These are phyloP conservation scores for Liopterus haemorrhoidalis DNA, from an alignment of 2,888 invertebrate genomes.

Conservation along the genomic window DNA sequence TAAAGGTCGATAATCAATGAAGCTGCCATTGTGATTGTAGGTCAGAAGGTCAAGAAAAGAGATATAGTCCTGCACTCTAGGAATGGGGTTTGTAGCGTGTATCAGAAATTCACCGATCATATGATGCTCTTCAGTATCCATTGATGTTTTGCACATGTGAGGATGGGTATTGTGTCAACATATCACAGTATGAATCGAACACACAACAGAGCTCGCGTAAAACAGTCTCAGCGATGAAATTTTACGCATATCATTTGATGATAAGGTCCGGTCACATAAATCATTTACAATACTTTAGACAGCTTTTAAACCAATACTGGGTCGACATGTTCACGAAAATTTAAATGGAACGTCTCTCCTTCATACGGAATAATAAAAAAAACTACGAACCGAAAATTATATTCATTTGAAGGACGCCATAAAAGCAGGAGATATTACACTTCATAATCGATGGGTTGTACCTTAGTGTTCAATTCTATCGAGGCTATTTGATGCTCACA, in stretches of 20 bases:
- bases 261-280: conserved; percentile 33
- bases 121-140: conserved; percentile 35
- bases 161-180: conserved; percentile 31
- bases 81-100: conserved; percentile 28
- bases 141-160: conserved; percentile 34
- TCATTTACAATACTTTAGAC: conserved; percentile 32
- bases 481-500: conserved; percentile 35
- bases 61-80: conserved; percentile 31
- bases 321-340: conserved; percentile 41
- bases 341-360: conserved; percentile 37
- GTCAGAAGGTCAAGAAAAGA: conserved; percentile 28
- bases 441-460: conserved; percentile 40
- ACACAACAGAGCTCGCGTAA: conserved; percentile 17
- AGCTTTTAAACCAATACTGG: conserved; percentile 37
- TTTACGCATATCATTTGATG: too few species aligned
- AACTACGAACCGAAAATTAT: conserved; percentile 36
- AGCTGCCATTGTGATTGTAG: conserved; percentile 36
- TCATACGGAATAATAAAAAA: conserved; percentile 36
- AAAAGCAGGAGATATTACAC: conserved; percentile 31
- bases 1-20: conserved; percentile 37
- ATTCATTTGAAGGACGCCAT: conserved; percentile 39
- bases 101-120: conserved; percentile 34
- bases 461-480: conserved; percentile 36
- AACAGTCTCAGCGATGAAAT: too few species aligned
- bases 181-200: conserved; percentile 26